A percentile compares a stretch with the other conserved stretches of the same genome.
These are phyloP conservation scores for Cyclina sinensis DNA, from an alignment of 1,140 invertebrate genomes.

Conservation along the genomic window DNA sequence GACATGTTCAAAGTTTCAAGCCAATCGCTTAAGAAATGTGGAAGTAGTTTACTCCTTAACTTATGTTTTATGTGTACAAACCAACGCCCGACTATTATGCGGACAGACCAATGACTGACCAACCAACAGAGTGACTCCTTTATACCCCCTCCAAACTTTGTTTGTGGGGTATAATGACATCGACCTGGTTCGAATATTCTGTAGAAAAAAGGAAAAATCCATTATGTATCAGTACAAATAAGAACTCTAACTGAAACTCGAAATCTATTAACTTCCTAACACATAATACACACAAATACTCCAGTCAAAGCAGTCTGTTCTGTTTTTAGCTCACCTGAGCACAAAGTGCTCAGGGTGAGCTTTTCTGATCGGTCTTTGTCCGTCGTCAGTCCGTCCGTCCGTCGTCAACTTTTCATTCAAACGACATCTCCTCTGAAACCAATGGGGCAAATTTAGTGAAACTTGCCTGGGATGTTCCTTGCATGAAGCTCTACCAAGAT, in stretches of 20 bases:
- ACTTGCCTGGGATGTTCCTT: no score
- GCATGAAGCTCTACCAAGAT: no score
- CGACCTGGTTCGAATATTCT: constrained; percentile 57
- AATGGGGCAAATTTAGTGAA: no score
- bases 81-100: constrained; percentile 56
- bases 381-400: no score
- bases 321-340: no score
- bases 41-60: constrained; percentile 57
- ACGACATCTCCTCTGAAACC: no score
- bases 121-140: constrained; percentile 54
- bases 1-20: constrained; percentile 57
- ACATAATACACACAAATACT: constrained; percentile 55
- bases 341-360: no score
- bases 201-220: constrained; percentile 56
- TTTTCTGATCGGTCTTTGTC: no score
- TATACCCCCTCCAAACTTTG: constrained; percentile 56
- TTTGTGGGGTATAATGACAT: constrained; percentile 54
- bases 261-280: constrained; percentile 58
- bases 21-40: constrained; percentile 54
- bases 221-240: constrained; percentile 55
- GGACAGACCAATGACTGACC: constrained; percentile 53
- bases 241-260: constrained; percentile 57
- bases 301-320: constrained; percentile 51
- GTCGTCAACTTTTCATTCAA: no score
- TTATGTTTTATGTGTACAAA: constrained; percentile 58